Percentiles rank a stretch among this genome's conserved stretches.
These are phyloP conservation scores for Gnathonemus echidnorhynchus DNA, from an alignment of 2,113 vertebrate genomes.

Conservation along the genomic window DNA sequence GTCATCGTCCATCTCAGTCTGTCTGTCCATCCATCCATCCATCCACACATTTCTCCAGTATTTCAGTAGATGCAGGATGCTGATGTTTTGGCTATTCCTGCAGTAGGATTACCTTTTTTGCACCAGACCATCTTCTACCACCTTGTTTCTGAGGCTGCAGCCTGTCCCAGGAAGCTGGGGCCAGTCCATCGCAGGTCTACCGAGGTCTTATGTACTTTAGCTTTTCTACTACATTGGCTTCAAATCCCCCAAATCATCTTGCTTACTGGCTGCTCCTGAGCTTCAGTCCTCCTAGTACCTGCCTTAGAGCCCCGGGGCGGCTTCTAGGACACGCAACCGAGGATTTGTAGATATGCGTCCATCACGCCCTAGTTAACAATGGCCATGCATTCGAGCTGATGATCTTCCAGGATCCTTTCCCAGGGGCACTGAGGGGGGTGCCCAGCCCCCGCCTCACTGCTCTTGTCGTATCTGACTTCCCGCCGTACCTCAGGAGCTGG, in stretches of 20 bases:
- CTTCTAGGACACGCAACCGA: neutral
- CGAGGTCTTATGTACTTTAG: neutral
- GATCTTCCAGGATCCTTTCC: neutral
- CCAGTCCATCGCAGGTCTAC: neutral
- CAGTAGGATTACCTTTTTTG: neutral
- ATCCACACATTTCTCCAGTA: neutral
- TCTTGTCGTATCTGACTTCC: neutral
- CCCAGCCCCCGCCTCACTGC: neutral
- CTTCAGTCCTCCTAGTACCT: neutral
- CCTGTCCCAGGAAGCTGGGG: neutral
- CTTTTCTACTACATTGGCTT: neutral
- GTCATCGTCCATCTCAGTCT: neutral
- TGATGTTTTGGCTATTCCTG: neutral
- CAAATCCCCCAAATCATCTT: neutral
- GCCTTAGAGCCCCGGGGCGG: neutral
- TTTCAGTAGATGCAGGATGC: neutral
- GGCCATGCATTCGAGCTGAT: neutral
- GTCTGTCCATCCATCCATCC: neutral
- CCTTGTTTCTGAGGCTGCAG: neutral
- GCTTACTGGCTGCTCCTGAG: neutral
- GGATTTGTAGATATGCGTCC: neutral
- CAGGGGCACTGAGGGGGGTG: neutral
- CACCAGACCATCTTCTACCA: neutral
- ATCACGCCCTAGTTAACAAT: neutral
- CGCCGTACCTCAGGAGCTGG: slow-evolving; percentile 11